Conservation (phyloP, 2,113 vertebrate genomes). For the Vireo altiloquus region DNA sequence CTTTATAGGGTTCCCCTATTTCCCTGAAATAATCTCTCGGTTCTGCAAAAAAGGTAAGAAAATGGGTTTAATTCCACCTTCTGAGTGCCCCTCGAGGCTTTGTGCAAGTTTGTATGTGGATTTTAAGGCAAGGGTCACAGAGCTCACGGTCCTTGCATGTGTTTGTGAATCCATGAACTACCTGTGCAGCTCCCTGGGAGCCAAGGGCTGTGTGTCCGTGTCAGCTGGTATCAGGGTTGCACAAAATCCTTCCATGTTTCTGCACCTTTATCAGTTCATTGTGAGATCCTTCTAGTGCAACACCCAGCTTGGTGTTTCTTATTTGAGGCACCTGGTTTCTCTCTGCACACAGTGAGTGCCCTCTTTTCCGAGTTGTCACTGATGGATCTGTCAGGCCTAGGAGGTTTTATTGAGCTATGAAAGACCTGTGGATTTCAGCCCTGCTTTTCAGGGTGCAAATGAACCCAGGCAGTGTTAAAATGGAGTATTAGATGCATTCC, state of each 20-base stretch:
- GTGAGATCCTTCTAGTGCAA: background rate
- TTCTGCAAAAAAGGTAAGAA: background rate
- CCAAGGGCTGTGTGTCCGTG: fast-evolving
- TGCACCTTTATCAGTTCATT: background rate
- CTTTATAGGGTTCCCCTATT: background rate
- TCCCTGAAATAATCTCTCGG: background rate
- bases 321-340: background rate
- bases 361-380: conserved; percentile 9
- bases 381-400: conserved; percentile 49
- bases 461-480: conserved; percentile 42
- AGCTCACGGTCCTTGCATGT: background rate
- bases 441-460: conserved; percentile 31
- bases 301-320: background rate
- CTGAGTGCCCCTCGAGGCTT: background rate
- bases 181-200: background rate
- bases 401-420: conserved; percentile 55
- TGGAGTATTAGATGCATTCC: conserved; percentile 19
- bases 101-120: background rate
- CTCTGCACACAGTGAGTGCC: background rate
- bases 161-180: background rate
- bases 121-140: background rate
- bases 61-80: background rate
- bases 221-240: background rate
- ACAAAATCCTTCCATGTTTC: background rate
- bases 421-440: conserved; percentile 58